Evolutionary conservation across 2,888 invertebrate species (phyloP).

Genomic region (Drosophila anceps): DNA sequence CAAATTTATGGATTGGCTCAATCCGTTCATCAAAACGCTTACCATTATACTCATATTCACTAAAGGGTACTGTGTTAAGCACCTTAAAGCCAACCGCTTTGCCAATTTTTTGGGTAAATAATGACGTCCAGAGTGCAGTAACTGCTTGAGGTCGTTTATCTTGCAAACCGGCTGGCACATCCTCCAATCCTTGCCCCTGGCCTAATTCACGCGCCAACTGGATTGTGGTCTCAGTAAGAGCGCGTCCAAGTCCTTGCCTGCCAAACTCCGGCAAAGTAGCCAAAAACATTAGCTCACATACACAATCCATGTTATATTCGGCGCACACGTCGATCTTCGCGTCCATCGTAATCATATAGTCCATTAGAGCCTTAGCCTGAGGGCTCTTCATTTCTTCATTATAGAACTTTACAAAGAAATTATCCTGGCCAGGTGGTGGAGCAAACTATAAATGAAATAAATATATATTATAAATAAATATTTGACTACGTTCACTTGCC

Average conservation of each 20-base stretch:
- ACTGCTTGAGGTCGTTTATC: slow-evolving; percentile 83
- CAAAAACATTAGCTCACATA: slow-evolving; percentile 90
- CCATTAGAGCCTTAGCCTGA: slow-evolving; percentile 87
- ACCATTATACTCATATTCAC: slow-evolving; percentile 87
- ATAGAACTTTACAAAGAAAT: slow-evolving; percentile 81
- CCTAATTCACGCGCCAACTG: slow-evolving; percentile 86
- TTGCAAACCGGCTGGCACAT: slow-evolving; percentile 67
- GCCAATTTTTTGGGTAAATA: slow-evolving; percentile 87
- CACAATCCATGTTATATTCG: slow-evolving; percentile 87
- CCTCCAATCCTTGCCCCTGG: slow-evolving; percentile 85
- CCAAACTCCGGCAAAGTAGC: slow-evolving; percentile 87
- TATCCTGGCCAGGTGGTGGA: slow-evolving; percentile 71
- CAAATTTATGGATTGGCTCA: slow-evolving; percentile 79
- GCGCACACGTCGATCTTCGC: slow-evolving; percentile 87
- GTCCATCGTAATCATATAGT: slow-evolving; percentile 89
- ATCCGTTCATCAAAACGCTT: slow-evolving; percentile 88
- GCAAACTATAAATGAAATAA: slow-evolving; percentile 56
- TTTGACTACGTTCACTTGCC: slow-evolving; percentile 82
- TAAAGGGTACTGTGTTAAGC: slow-evolving; percentile 86
- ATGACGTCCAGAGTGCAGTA: slow-evolving; percentile 88
- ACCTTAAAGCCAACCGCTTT: slow-evolving; percentile 86
- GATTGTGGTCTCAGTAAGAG: slow-evolving; percentile 87
- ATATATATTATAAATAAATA: neutral
- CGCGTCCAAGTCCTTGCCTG: slow-evolving; percentile 86
- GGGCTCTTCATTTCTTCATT: slow-evolving; percentile 86